phyloP scores from a whole-genome alignment of 2,113 vertebrate species.

The Antechinus stuartii region DNA sequence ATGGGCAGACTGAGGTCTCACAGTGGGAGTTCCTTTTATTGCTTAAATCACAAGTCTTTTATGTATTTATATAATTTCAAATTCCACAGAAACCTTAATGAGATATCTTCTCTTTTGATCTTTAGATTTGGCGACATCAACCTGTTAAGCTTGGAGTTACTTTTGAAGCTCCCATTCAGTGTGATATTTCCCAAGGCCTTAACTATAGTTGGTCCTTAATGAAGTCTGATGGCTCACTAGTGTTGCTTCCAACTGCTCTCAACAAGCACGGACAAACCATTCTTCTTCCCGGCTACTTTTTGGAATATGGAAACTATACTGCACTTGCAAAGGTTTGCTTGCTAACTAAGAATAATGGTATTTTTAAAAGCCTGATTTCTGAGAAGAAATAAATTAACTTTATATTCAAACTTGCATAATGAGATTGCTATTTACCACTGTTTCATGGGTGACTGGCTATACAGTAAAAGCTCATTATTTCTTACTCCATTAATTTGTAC shows the following conservation, averaged over 20 bases:
- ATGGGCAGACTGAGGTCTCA: background rate
- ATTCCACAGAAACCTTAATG: background rate
- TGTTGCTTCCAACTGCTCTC: conserved; percentile 74
- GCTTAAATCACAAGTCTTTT: background rate
- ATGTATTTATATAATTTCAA: background rate
- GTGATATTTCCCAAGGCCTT: conserved; percentile 84
- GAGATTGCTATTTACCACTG: background rate
- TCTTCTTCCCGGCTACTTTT: conserved; percentile 80
- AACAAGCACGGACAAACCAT: conserved; percentile 81
- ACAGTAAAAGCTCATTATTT: background rate
- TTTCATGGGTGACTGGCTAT: background rate
- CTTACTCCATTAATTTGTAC: background rate
- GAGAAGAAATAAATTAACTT: background rate
- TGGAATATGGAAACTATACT: conserved; percentile 86
- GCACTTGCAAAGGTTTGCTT: conserved; percentile 84
- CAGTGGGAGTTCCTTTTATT: background rate
- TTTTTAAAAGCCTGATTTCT: background rate
- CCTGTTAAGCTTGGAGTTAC: conserved; percentile 84
- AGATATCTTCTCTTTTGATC: background rate
- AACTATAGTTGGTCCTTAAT: conserved; percentile 86
- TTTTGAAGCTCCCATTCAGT: conserved; percentile 84
- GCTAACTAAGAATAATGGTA: background rate
- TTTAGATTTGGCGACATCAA: conserved; percentile 85
- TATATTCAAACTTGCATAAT: rapidly evolving
- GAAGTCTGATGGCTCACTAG: conserved; percentile 64